Base-by-base conservation (phyloP, 2,888 invertebrate genomes). In the Pinctada fucata region DNA sequence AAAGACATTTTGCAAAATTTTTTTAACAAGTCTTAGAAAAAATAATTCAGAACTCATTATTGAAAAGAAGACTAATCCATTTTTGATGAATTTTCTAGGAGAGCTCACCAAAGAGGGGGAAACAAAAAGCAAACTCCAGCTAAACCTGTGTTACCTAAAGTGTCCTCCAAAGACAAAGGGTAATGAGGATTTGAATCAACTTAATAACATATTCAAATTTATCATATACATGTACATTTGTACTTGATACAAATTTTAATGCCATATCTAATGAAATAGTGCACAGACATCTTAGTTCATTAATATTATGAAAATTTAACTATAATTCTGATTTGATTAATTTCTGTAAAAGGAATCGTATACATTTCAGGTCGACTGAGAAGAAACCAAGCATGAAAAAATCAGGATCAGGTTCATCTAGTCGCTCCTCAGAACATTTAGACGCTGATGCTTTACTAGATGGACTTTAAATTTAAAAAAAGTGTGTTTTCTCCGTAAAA, bases 101-200 rank as follows among this genome's bases (percentile, higher is more conserved):
- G 85, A 74, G 79, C 85, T 72, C 58, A 58, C 13, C 8, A 6
- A 10, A 58, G 58, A 58, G 86, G 83, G 4, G 80, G 80, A 13
- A 86, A 85, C 68, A 89, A 87, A 82, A 87, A 86, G 79, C 86
- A 87, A 52, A 87, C 89, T 6, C 87, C 87, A 48, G 83, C 88
- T 3, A 90, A 87, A 75, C 88, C 90, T 52, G 86, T 88, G 10
- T 80, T 90, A 67, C 90, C 89, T 13, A 85, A 87, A 82, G 85
- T 89, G 1, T 83, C 87, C 3, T 88, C 88, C 6, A 81, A 83
- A 49, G 86, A 84, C 2, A 76, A 72, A 58, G 73, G 58, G 72
- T 79, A 77, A 48, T 31, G 31, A 31, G 31, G 31, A 31, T 31
- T 65, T 4, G n/a, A 31, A 65, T 13, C 65, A 65, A n/a, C 5